Base-by-base conservation (phyloP, 2,797 vertebrate genomes). In the Ctenopoma kingsleyae region DNA sequence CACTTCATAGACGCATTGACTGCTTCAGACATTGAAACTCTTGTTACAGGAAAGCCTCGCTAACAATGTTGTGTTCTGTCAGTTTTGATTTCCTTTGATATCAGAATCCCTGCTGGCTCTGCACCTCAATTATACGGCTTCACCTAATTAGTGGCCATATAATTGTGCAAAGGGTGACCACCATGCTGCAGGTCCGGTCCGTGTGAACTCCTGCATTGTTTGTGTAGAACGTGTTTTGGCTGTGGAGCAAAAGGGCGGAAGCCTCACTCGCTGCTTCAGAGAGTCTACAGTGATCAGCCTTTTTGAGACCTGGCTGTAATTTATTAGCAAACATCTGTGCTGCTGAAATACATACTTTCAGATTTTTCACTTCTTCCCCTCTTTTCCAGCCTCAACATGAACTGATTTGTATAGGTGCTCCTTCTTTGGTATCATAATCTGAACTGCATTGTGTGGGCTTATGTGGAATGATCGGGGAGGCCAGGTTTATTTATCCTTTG, bases 401-500 rank as follows among this genome's bases (percentile, higher is more conserved):
- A 79, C 67, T 72, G 78, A 86, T 88, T 81, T 88, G 67, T 82
- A 84, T 85, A 80, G 83, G 76, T 67, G 77, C 87, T 86, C 86
- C 81, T 80, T 83, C 80, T 73, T 76, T 82, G 81, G 89, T 88
- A 71, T 87, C 72, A 36, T 82, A 77, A 83, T 85, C 84, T 87
- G 84, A 13, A 49, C 83, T 79, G 87, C 80, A 83, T 90, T 89
- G 81, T 84, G 83, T 81, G 83, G 87, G 87, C 78, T 89, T 83
- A 88, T 82, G 88, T 84, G 87, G 85, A 89, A 87, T 90, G 91
- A 90, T 85, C 82, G 85, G 83, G 74, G 80, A 88, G 89, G 75
- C 76, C 86, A 89, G 89, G 88, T 93, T 93, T 93, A 91, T 93
- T 93, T 93, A 92, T 93, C 74, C 89, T 91, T 80, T 78, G 40